Evolutionary conservation across 23 tunicate genomes (phyloP).

Genomic region (Trididemnum clinides): DNA sequence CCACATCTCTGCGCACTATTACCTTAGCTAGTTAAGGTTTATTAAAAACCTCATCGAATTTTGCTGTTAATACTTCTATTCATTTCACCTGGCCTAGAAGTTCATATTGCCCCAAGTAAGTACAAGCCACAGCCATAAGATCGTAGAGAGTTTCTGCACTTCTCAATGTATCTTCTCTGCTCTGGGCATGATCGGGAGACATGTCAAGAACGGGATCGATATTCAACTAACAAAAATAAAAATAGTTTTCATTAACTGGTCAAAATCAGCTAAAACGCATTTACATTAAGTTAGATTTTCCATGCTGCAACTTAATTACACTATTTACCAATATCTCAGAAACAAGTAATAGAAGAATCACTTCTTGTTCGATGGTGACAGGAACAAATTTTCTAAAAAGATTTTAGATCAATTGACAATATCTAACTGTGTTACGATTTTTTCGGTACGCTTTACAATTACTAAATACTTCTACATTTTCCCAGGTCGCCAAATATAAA

Average conservation of each 20-base stretch:
- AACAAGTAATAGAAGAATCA: constrained; percentile 44
- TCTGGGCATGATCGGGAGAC: constrained; percentile 79
- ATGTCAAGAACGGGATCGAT: constrained; percentile 87
- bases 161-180: constrained; percentile 57
- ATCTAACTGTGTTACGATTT: no score
- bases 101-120: constrained; percentile 45
- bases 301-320: no score
- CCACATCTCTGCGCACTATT: no score
- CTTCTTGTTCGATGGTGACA: constrained; percentile 54
- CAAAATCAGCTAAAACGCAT: no score
- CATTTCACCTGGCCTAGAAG: constrained; percentile 31
- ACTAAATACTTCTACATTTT: no score
- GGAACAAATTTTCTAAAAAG: constrained; percentile 27
- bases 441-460: no score
- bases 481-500: no score
- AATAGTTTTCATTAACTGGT: no score
- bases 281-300: no score
- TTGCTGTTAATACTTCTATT: background rate
- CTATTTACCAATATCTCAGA: constrained; percentile 65
- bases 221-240: no score
- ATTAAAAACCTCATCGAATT: background rate
- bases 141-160: constrained; percentile 58
- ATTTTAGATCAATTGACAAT: no score
- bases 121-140: constrained; percentile 51
- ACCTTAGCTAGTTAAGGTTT: no score